A percentile compares a stretch with the other conserved stretches of the same genome.
Conservation (phyloP, 2,888 invertebrate genomes). For the Nymphalis c-album region DNA sequence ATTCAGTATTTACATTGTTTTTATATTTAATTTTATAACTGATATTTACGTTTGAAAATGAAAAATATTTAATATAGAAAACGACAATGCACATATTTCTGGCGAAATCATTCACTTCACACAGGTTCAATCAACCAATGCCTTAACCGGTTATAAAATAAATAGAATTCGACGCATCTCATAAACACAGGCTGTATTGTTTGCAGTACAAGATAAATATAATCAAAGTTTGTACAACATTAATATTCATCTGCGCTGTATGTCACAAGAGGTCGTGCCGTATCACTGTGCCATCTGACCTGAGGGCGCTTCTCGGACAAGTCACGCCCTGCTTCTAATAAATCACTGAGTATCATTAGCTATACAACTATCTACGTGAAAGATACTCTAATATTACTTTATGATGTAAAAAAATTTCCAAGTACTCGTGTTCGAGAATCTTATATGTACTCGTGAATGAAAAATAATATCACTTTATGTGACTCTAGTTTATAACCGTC, state of each 20-base stretch:
- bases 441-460: neutral
- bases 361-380: slow-evolving; percentile 20
- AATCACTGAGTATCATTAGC: slow-evolving; percentile 26
- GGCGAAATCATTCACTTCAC: too few relatives aligned
- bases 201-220: slow-evolving; percentile 27
- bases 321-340: slow-evolving; percentile 12
- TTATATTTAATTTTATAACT: too few relatives aligned
- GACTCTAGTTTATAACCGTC: too few relatives aligned
- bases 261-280: slow-evolving; percentile 56
- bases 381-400: slow-evolving; percentile 6
- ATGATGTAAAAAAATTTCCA: neutral
- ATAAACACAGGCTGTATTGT: slow-evolving; percentile 12
- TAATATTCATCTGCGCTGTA: slow-evolving; percentile 52
- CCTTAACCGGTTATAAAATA: neutral
- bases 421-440: neutral
- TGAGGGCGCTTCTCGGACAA: slow-evolving; percentile 36
- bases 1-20: too few relatives aligned
- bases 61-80: too few relatives aligned
- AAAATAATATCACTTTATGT: neutral
- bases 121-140: too few relatives aligned
- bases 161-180: neutral
- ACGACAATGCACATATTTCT: too few relatives aligned
- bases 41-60: too few relatives aligned
- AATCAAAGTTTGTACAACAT: slow-evolving; percentile 33
- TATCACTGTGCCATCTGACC: slow-evolving; percentile 64